Evolutionary conservation across 2,888 invertebrate species (phyloP).

Genomic region (Drepanosiphum platanoidis): DNA sequence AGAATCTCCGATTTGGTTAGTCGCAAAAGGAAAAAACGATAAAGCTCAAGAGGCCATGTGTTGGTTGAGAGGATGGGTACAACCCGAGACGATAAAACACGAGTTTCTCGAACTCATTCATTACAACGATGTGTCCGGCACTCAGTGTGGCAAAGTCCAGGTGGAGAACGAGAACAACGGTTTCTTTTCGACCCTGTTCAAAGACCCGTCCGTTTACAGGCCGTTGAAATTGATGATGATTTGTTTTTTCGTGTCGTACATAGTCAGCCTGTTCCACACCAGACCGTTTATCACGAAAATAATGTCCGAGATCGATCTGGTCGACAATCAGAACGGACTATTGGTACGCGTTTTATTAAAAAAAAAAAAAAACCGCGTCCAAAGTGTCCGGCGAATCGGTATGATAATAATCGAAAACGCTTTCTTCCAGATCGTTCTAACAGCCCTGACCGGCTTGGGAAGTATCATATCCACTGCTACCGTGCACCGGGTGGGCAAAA

Average conservation of each 20-base stretch:
- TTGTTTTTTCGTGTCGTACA: constrained; percentile 70
- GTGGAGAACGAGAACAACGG: constrained; percentile 65
- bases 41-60: constrained; percentile 71
- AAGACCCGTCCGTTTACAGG: constrained; percentile 70
- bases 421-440: background rate
- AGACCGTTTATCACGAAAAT: constrained; percentile 67
- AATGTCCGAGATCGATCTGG: constrained; percentile 1
- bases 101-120: constrained; percentile 70
- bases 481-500: background rate
- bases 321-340: constrained; percentile 8
- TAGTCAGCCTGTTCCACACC: constrained; percentile 69
- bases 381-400: no score
- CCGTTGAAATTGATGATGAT: constrained; percentile 70
- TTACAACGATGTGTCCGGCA: constrained; percentile 68
- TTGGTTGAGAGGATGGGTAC: constrained; percentile 71
- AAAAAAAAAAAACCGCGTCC: no score
- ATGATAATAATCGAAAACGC: no score
- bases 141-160: background rate
- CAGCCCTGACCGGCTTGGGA: background rate
- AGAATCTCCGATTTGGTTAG: background rate
- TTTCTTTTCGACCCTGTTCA: constrained; percentile 66
- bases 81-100: constrained; percentile 69
- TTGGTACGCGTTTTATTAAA: no score
- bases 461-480: background rate
- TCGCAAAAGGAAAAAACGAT: constrained; percentile 67